Conservation (phyloP, 2,113 vertebrate genomes). For the Pleuronectes platessa region DNA sequence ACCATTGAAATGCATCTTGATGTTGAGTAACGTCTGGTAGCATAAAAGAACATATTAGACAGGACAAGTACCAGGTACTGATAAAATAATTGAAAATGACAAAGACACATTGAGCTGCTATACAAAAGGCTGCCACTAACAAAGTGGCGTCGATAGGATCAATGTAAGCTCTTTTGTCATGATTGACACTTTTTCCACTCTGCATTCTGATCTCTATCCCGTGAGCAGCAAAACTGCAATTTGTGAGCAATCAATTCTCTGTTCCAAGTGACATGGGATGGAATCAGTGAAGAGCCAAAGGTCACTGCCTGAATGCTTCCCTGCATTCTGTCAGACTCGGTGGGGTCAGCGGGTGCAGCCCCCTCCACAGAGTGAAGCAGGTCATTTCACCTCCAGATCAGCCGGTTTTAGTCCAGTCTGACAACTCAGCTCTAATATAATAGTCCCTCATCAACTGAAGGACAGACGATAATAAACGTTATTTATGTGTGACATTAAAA, state of each 20-base stretch:
- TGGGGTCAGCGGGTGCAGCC: constrained; percentile 25
- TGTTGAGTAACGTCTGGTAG: not conserved
- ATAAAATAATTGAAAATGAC: not conserved
- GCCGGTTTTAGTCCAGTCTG: constrained; percentile 31
- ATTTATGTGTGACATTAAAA: constrained; percentile 45
- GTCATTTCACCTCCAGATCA: constrained; percentile 23
- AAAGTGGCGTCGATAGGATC: not conserved
- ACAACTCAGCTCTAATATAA: constrained; percentile 54
- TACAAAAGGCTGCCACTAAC: not conserved
- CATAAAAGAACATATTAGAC: not conserved
- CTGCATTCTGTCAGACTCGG: constrained; percentile 4
- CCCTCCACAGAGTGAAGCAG: not conserved
- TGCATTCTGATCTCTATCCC: constrained; percentile 8
- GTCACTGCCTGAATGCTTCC: constrained; percentile 6
- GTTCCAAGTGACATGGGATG: constrained; percentile 27
- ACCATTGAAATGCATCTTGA: not conserved
- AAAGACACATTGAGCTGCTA: not conserved
- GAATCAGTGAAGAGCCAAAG: constrained; percentile 50
- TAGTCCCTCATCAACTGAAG: constrained; percentile 38
- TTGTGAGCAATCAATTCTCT: constrained; percentile 27
- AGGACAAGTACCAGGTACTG: not conserved
- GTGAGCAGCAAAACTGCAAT: not conserved
- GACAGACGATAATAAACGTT: constrained; percentile 44
- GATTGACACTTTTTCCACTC: not conserved
- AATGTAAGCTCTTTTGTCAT: not conserved